Evolutionary conservation across 2,888 invertebrate genomes (phyloP).

Genomic region (Kryphioiulus occultus): DNA sequence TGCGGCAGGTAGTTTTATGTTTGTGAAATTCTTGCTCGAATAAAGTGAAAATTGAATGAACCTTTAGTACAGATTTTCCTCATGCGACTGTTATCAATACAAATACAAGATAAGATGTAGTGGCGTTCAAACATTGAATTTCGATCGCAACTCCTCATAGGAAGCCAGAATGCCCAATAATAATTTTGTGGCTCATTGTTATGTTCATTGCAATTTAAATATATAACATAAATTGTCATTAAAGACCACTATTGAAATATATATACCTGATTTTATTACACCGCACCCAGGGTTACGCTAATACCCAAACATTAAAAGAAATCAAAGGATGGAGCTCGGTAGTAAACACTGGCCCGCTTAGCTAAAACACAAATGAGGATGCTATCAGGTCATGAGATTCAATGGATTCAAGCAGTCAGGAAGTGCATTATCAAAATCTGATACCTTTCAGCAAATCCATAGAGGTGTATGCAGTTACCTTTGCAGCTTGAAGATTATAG

Average conservation of each 20-base stretch:
- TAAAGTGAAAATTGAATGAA: too few species aligned
- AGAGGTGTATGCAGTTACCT: slow-evolving; percentile 46
- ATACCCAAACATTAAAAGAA: neutral
- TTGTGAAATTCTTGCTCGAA: too few species aligned
- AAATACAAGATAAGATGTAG: too few species aligned
- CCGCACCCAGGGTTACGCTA: neutral
- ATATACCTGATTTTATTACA: neutral
- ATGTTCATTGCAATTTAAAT: too few species aligned
- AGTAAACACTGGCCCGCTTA: slow-evolving; percentile 45
- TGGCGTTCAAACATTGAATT: too few species aligned
- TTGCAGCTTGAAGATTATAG: slow-evolving; percentile 46
- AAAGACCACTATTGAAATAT: neutral
- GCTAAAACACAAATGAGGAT: neutral
- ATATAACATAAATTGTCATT: too few species aligned
- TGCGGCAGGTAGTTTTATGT: too few species aligned
- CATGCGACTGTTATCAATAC: too few species aligned
- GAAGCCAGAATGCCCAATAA: too few species aligned
- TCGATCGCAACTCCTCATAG: too few species aligned
- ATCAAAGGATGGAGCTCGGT: slow-evolving; percentile 46
- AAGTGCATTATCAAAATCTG: neutral
- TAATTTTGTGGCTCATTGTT: too few species aligned
- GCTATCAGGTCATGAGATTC: neutral
- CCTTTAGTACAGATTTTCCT: too few species aligned
- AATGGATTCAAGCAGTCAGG: neutral
- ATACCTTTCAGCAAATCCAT: slow-evolving; percentile 17